Base-by-base conservation (phyloP, 1,140 invertebrate genomes). In the Antheraea mylitta region DNA sequence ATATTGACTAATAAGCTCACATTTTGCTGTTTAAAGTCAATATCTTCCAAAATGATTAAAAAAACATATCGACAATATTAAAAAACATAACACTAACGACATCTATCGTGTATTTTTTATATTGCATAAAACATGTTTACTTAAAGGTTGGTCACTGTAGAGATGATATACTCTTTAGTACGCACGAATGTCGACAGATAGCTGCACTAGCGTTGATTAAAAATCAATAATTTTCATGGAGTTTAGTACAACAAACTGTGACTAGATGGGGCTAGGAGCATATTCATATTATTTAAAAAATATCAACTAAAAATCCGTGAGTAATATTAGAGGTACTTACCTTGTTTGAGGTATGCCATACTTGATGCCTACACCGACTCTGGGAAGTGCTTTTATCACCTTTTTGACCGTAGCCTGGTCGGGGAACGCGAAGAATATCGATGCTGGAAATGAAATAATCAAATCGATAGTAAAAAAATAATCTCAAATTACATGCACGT, bases 281-380 rank as follows among this genome's bases (percentile, higher is more conserved):
- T n/a, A 0, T 5, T 60, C 13, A 60, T 60, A 10, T 18, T n/a
- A 10, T 19, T 59, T 0, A 59, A 42, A 8, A 0, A 42, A 42
- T 42, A 11, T 30, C 22, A 42, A 7, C 3, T 42, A 42, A 11
- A 42, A 59, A 59, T n/a, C 58, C 18, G 11, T 30, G 22, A 30
- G 22, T 30, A 30, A 30, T 30, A 30, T 2, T 30, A 30, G 22
- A n/a, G 22, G 66, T 70, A 87, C 93, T 94, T 91, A 97, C 96
- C 97, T 96, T 69, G 98, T 98, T 93, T 99, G 99, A 36, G 98
- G 97, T 80, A 99, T 98, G 73, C 99, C 99, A 88, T 99, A 99
- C 93, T 99, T 99, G 92, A 99, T 98, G 76, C 99, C 99, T 45
- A 99, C 98, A n/a, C 99, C 99, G 73, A 99, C 98, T 66, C 98